Percentiles rank a stretch among this genome's conserved stretches.
Evolutionary conservation across 2,888 invertebrate species (phyloP).

Genomic region (Idaea dimidiata): DNA sequence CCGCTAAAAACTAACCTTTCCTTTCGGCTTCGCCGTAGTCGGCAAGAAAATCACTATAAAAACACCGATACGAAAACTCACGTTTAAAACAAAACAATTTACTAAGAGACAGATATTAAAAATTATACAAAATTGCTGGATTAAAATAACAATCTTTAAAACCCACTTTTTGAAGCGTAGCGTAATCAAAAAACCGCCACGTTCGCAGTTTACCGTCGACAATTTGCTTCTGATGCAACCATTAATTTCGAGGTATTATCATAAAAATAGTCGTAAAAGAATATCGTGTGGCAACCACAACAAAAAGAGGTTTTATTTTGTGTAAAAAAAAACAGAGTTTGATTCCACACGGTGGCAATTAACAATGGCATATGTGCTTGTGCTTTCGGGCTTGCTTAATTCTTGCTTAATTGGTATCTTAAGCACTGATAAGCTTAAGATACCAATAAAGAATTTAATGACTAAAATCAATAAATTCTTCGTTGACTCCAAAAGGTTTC

Average conservation of each 20-base stretch:
- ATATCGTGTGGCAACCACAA: conserved; percentile 25
- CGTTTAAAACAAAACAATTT: not conserved
- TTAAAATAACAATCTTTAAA: conserved; percentile 1
- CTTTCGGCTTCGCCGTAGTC: too few species aligned
- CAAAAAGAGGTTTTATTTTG: not conserved
- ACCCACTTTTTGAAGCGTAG: not conserved
- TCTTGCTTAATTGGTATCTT: too few species aligned
- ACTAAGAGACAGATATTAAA: not conserved
- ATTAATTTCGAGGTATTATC: conserved; percentile 25
- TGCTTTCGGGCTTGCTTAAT: not conserved
- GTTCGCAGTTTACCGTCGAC: conserved; percentile 2
- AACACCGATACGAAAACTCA: not conserved
- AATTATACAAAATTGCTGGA: not conserved
- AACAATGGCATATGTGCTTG: not conserved
- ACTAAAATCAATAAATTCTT: too few species aligned
- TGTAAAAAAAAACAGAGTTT: not conserved
- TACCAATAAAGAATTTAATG: too few species aligned
- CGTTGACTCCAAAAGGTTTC: too few species aligned
- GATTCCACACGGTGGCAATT: not conserved
- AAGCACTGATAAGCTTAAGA: too few species aligned
- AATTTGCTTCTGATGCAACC: conserved; percentile 25
- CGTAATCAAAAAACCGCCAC: conserved; percentile 3
- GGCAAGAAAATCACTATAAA: not conserved
- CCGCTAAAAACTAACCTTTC: too few species aligned
- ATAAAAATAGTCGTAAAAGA: conserved; percentile 31